These are phyloP conservation scores for Orchesella cincta DNA, from an alignment of 1,140 invertebrate species.

Conservation along the genomic window DNA sequence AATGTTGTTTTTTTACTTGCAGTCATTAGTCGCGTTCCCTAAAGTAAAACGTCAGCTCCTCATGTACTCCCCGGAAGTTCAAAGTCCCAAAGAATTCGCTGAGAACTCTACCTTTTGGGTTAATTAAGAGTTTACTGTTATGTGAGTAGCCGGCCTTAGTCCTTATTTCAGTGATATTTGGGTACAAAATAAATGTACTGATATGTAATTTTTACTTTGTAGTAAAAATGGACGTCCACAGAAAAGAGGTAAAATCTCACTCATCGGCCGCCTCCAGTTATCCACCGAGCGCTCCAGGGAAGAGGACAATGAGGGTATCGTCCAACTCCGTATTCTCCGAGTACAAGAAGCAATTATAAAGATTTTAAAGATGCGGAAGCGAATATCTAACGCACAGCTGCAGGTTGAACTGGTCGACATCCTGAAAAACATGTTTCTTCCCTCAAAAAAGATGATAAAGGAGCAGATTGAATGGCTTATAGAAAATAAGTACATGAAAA, in stretches of 20 bases:
- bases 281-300: conserved; percentile 93
- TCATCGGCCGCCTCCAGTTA: conserved; percentile 90
- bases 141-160: too few relatives aligned
- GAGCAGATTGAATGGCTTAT: conserved; percentile 99
- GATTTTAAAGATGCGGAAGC: conserved; percentile 66
- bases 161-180: conserved; percentile 27
- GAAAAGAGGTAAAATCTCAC: conserved; percentile 89
- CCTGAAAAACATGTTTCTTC: conserved; percentile 98
- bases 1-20: too few relatives aligned
- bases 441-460: conserved; percentile 98
- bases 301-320: conserved; percentile 96
- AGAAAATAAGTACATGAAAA: conserved; percentile 95
- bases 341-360: conserved; percentile 63
- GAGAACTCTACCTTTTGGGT: conserved; percentile 93
- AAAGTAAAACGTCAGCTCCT: conserved; percentile 93
- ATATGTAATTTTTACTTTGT: conserved; percentile 48
- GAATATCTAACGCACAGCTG: conserved; percentile 87
- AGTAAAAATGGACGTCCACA: conserved; percentile 93
- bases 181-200: background rate
- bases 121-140: conserved; percentile 91
- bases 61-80: conserved; percentile 73
- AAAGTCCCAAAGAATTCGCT: conserved; percentile 88
- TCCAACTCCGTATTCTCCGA: conserved; percentile 88
- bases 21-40: conserved; percentile 95
- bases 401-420: conserved; percentile 97